Conservation (phyloP, 2,888 invertebrate genomes). For the Horisme vitalbata region DNA sequence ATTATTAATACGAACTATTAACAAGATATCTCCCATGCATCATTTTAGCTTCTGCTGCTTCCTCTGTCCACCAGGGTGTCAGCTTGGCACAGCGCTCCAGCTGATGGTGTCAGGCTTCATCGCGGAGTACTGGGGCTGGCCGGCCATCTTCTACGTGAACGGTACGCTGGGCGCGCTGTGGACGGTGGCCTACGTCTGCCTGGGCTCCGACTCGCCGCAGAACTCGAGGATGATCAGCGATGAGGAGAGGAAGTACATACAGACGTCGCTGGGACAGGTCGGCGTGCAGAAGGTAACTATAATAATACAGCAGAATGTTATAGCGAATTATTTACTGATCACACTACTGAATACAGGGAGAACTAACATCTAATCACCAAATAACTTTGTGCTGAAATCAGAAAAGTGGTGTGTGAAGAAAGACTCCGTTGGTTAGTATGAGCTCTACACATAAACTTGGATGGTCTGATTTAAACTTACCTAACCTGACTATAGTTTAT, state of each 20-base stretch:
- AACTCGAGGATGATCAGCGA: constrained; percentile 81
- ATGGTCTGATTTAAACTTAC: too few relatives aligned
- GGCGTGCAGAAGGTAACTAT: constrained; percentile 61
- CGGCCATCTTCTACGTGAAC: constrained; percentile 85
- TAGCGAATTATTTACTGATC: too few relatives aligned
- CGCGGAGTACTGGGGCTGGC: constrained; percentile 83
- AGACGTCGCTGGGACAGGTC: constrained; percentile 69
- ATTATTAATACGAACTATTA: too few relatives aligned
- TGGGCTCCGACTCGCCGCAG: constrained; percentile 86
- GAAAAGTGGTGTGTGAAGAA: too few relatives aligned
- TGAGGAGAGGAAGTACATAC: constrained; percentile 86
- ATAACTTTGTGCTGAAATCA: too few relatives aligned
- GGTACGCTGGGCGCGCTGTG: constrained; percentile 80
- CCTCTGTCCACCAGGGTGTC: constrained; percentile 72
- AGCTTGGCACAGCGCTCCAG: constrained; percentile 83
- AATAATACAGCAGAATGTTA: too few relatives aligned
- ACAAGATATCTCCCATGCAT: too few relatives aligned
- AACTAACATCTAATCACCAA: too few relatives aligned
- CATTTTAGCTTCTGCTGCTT: too few relatives aligned
- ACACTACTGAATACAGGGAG: too few relatives aligned
- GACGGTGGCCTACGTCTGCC: constrained; percentile 78
- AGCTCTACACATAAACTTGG: too few relatives aligned
- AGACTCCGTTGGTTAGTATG: too few relatives aligned
- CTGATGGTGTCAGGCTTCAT: constrained; percentile 75
- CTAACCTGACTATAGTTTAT: constrained; percentile 5